A percentile compares a stretch with the other conserved stretches of the same genome.
Evolutionary conservation across 1,140 invertebrate species (phyloP).

Genomic region (Procambarus clarkii): DNA sequence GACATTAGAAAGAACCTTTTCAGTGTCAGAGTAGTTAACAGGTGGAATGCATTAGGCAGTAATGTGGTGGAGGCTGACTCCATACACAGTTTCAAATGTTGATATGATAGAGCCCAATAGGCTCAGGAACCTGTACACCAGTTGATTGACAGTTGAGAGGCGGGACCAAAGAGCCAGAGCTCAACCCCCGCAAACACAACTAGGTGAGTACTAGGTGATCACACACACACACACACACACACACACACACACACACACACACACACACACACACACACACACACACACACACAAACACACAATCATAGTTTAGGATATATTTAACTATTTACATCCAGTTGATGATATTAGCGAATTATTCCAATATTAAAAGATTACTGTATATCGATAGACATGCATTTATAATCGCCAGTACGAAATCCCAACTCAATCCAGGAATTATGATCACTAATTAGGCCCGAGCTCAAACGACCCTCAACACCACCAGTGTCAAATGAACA

Average conservation of each 20-base stretch:
- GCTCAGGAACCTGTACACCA: no score
- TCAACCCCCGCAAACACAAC: no score
- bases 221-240: slow-evolving; percentile 11
- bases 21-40: no score
- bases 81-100: no score
- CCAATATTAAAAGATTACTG: slow-evolving; percentile 58
- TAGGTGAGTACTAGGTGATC: no score
- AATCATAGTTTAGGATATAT: slow-evolving; percentile 35
- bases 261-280: background rate
- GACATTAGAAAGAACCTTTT: no score
- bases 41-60: no score
- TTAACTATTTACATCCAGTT: slow-evolving; percentile 34
- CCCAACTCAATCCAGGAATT: slow-evolving; percentile 46
- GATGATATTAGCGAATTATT: slow-evolving; percentile 59
- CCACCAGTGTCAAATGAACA: slow-evolving; percentile 44
- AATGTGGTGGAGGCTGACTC: no score
- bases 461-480: slow-evolving; percentile 39
- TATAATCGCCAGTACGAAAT: slow-evolving; percentile 47
- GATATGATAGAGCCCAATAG: no score
- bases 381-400: slow-evolving; percentile 44
- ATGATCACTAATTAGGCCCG: slow-evolving; percentile 52
- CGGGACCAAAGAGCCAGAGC: no score
- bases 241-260: slow-evolving; percentile 22
- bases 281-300: slow-evolving; percentile 18
- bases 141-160: no score